phyloP scores from a whole-genome alignment of 2,113 vertebrate species.

The Recurvirostra avosetta region DNA sequence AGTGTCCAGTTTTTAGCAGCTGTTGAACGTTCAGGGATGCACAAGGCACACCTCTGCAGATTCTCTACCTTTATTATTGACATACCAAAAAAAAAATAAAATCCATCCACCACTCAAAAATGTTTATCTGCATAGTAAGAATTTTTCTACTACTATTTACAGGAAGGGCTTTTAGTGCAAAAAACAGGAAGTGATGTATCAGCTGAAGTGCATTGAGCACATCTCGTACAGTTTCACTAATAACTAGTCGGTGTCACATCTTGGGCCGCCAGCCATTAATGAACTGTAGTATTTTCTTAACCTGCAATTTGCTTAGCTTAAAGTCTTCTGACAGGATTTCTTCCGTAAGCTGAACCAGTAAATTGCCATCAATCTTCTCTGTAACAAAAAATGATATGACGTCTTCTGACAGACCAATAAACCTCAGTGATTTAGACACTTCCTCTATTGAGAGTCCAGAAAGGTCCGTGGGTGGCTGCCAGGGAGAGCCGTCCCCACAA shows the following conservation, averaged over 20 bases:
- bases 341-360: conserved; percentile 93
- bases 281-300: conserved; percentile 98
- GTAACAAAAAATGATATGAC: conserved; percentile 86
- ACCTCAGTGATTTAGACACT: conserved; percentile 89
- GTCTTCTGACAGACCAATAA: conserved; percentile 93
- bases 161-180: conserved; percentile 81
- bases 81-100: conserved; percentile 66
- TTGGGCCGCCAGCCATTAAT: conserved; percentile 97
- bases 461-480: conserved; percentile 90
- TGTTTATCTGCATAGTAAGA: conserved; percentile 82
- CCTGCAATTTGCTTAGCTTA: conserved; percentile 95
- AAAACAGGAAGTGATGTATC: conserved; percentile 71
- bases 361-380: conserved; percentile 96
- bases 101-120: conserved; percentile 74
- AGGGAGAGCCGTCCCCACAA: conserved; percentile 81
- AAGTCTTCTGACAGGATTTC: conserved; percentile 98
- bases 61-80: conserved; percentile 74
- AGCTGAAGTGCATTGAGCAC: conserved; percentile 51
- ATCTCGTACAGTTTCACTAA: background rate
- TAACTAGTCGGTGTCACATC: conserved; percentile 66
- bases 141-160: conserved; percentile 78
- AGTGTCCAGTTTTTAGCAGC: conserved; percentile 76
- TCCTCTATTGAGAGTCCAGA: conserved; percentile 92
- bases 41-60: conserved; percentile 79
- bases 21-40: conserved; percentile 75